Evolutionary conservation across 30 jellyfish, hydroid and myxozoan genomes (phyloP).

Genomic region (Rhopilema esculentum): DNA sequence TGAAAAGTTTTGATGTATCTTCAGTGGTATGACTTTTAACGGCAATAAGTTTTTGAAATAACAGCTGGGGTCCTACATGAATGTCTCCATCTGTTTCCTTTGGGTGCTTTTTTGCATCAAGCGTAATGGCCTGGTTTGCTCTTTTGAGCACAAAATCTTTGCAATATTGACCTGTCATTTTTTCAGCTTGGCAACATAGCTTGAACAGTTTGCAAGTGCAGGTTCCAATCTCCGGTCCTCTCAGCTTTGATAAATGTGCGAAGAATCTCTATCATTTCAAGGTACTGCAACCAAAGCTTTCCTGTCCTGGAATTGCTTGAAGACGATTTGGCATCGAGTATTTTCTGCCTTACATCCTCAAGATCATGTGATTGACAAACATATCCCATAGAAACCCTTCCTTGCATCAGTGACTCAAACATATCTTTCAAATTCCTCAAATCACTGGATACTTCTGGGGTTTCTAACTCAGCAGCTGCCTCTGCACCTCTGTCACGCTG

Average conservation of each 20-base stretch:
- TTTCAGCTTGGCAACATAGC: conserved; percentile 50
- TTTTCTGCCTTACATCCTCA: conserved; percentile 14
- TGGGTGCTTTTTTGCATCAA: conserved; percentile 20
- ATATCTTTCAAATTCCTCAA: conserved; percentile 4
- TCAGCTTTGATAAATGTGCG: conserved; percentile 55
- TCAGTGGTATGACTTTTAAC: conserved; percentile 31
- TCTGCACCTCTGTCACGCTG: conserved; percentile 1
- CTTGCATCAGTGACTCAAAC: conserved; percentile 27
- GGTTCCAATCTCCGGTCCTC: conserved; percentile 56
- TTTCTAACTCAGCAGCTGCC: conserved; percentile 3
- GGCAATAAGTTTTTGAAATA: conserved; percentile 52
- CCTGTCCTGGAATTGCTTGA: conserved; percentile 46
- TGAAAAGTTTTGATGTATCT: conserved; percentile 24
- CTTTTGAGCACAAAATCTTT: conserved; percentile 12
- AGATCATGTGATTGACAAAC: conserved; percentile 13
- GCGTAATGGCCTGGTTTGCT: conserved; percentile 13
- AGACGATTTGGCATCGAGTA: conserved; percentile 17
- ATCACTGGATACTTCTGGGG: neutral
- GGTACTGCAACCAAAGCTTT: conserved; percentile 65
- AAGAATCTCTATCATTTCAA: conserved; percentile 50
- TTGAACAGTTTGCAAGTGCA: conserved; percentile 46
- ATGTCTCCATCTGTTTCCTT: conserved; percentile 31
- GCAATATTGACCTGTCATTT: conserved; percentile 27
- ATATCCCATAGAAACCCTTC: neutral
- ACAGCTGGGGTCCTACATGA: conserved; percentile 66